Evolutionary conservation across 2,797 vertebrate species (phyloP).

Genomic region (Pangasius larnaudii): DNA sequence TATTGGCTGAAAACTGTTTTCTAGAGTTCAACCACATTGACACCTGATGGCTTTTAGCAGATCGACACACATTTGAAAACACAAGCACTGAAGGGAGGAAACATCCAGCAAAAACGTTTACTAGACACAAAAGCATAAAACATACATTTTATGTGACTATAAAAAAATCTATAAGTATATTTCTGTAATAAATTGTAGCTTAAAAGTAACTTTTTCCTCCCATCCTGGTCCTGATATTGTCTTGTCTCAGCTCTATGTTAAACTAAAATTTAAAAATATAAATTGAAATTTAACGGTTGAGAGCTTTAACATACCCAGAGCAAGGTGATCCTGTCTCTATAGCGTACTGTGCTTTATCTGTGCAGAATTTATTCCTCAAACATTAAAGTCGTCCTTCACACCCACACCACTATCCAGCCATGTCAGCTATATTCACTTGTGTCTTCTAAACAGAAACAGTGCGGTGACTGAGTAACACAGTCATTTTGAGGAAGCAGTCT

Average conservation of each 20-base stretch:
- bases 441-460: constrained; percentile 43
- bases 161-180: background rate
- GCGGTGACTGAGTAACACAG: constrained; percentile 11
- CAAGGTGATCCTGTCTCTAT: background rate
- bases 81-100: background rate
- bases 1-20: background rate
- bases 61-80: background rate
- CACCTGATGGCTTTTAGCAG: background rate
- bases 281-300: background rate
- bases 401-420: constrained; percentile 29
- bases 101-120: background rate
- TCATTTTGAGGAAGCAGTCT: constrained; percentile 37
- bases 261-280: background rate
- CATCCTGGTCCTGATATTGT: background rate
- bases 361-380: background rate
- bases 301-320: constrained; percentile 31
- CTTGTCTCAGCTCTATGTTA: background rate
- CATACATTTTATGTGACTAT: background rate
- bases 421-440: constrained; percentile 49
- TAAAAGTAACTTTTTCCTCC: background rate
- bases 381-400: constrained; percentile 9
- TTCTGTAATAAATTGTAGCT: background rate
- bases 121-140: background rate
- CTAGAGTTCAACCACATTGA: background rate
- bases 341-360: background rate